Evolutionary conservation across 2,797 vertebrate genomes (phyloP).

Genomic region (Melanitta fusca): DNA sequence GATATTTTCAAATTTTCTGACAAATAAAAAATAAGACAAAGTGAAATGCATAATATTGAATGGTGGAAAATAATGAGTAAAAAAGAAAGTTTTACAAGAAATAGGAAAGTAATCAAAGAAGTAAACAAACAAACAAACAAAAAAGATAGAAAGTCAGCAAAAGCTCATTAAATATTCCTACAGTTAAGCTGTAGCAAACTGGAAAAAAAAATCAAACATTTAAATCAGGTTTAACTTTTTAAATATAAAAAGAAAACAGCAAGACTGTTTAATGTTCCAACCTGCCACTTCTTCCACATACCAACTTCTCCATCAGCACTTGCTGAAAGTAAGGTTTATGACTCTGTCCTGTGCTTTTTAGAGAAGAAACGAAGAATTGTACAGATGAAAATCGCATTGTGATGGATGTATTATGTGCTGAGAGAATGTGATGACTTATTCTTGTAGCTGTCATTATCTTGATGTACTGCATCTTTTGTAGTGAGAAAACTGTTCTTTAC

Average conservation of each 20-base stretch:
- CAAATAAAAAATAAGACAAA: not conserved
- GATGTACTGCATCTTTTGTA: not conserved
- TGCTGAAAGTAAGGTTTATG: not conserved
- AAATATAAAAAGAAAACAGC: not conserved
- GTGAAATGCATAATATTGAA: not conserved
- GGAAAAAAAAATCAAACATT: not conserved
- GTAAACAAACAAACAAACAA: not conserved
- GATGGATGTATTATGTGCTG: not conserved
- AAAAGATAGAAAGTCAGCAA: not conserved
- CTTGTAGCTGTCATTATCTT: not conserved
- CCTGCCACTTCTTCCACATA: not conserved
- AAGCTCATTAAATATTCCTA: not conserved
- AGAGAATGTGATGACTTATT: not conserved
- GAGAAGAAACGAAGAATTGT: not conserved
- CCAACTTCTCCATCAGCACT: not conserved
- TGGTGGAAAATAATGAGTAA: not conserved
- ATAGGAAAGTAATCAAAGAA: not conserved
- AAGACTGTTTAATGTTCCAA: not conserved
- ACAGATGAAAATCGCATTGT: slow-evolving; percentile 1
- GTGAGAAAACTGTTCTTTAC: slow-evolving; percentile 8
- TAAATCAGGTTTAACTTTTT: not conserved
- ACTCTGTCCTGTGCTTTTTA: not conserved
- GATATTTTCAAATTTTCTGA: not conserved
- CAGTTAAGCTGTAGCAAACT: not conserved
- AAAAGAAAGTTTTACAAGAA: not conserved